Evolutionary conservation across 2,888 invertebrate species (phyloP).

Genomic region (Eudasyphora cyanicolor): DNA sequence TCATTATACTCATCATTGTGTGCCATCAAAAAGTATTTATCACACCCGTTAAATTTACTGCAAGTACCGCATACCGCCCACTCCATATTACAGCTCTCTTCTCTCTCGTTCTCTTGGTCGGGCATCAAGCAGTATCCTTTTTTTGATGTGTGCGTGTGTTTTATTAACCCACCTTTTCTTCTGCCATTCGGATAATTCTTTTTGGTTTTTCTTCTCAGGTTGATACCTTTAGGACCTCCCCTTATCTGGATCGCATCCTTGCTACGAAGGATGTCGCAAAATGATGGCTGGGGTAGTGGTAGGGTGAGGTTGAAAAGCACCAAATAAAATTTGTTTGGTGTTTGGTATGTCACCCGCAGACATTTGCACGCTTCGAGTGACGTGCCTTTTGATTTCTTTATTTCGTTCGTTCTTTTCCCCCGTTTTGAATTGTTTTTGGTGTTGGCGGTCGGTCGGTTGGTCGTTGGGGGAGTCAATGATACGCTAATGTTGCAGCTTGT

Average conservation of each 20-base stretch:
- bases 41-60: constrained; percentile 57
- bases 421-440: constrained; percentile 58
- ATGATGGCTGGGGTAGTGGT: not conserved
- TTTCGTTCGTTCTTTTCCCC: constrained; percentile 36
- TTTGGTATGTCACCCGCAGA: constrained; percentile 80
- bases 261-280: not conserved
- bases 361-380: constrained; percentile 72
- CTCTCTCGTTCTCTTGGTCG: not conserved
- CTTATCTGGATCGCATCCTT: not conserved
- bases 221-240: not conserved
- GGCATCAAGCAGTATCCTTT: constrained; percentile 55
- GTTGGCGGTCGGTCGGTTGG: constrained; percentile 29
- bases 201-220: not conserved
- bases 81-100: not conserved
- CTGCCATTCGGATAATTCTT: constrained; percentile 5
- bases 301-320: constrained; percentile 67
- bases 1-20: too few species aligned
- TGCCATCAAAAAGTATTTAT: constrained; percentile 63
- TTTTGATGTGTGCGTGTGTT: not conserved
- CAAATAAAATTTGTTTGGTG: constrained; percentile 79
- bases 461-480: constrained; percentile 57
- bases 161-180: constrained; percentile 53
- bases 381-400: constrained; percentile 65
- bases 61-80: not conserved
- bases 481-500: constrained; percentile 66